These are phyloP conservation scores for Pitta sordida DNA, from an alignment of 2,113 vertebrate genomes.

Conservation along the genomic window DNA sequence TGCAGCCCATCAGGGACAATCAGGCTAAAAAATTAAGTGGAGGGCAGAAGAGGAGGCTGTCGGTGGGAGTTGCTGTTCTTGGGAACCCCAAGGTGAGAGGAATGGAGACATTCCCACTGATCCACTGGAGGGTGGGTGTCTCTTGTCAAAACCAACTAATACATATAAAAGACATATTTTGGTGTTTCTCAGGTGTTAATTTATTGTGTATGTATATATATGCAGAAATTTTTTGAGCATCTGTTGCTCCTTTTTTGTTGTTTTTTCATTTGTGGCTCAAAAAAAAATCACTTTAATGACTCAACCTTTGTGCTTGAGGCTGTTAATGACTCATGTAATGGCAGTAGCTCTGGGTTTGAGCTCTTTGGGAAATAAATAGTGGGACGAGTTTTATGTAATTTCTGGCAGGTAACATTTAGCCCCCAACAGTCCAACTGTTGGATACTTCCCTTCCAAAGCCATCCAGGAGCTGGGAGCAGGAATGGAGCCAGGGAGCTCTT, in stretches of 20 bases:
- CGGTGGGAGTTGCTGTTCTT: slow-evolving; percentile 90
- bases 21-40: slow-evolving; percentile 92
- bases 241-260: not conserved
- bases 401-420: not conserved
- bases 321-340: not conserved
- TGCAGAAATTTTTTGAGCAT: not conserved
- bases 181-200: too few species aligned
- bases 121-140: too few species aligned
- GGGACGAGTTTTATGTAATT: not conserved
- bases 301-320: not conserved
- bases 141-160: not conserved
- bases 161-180: not conserved
- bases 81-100: slow-evolving; percentile 91
- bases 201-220: not conserved
- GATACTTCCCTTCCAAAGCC: not conserved
- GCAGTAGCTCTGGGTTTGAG: not conserved
- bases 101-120: not conserved
- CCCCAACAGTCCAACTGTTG: not conserved
- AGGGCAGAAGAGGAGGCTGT: slow-evolving; percentile 93
- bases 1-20: slow-evolving; percentile 93
- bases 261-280: rapidly evolving
- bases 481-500: not conserved
- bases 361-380: not conserved
- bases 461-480: not conserved
- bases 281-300: not conserved